phyloP scores from a whole-genome alignment of 2,888 invertebrate genomes.

The Drosophila lacicola region DNA sequence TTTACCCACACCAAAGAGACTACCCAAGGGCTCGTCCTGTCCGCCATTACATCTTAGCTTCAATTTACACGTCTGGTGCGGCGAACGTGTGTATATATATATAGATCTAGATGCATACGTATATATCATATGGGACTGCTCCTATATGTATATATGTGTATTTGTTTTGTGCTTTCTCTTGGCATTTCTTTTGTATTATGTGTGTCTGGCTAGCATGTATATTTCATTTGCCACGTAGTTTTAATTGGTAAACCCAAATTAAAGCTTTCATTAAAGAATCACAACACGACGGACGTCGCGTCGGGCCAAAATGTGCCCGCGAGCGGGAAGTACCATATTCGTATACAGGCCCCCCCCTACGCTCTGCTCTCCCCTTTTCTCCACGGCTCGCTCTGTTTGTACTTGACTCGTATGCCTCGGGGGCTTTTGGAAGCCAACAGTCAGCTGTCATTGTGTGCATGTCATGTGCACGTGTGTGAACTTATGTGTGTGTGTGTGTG shows the following conservation, averaged over 20 bases:
- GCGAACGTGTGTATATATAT: constrained; percentile 1
- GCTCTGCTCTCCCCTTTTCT: neutral
- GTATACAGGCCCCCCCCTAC: constrained; percentile 3
- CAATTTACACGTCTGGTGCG: constrained; percentile 47
- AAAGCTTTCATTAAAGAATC: constrained; percentile 81
- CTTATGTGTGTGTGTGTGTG: constrained; percentile 18
- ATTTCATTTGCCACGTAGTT: constrained; percentile 81
- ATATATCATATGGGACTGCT: neutral
- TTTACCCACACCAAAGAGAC: constrained; percentile 10
- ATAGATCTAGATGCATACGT: constrained; percentile 13
- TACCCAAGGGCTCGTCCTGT: constrained; percentile 18
- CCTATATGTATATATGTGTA: neutral
- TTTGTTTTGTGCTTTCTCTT: constrained; percentile 17
- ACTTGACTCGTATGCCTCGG: constrained; percentile 75
- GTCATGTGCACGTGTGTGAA: constrained; percentile 69
- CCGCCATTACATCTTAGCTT: constrained; percentile 42
- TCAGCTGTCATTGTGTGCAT: constrained; percentile 81
- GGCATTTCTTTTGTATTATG: constrained; percentile 52
- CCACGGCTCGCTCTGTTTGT: constrained; percentile 41
- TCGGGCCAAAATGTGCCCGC: constrained; percentile 50
- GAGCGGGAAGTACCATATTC: constrained; percentile 26
- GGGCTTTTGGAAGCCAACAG: constrained; percentile 80
- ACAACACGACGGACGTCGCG: constrained; percentile 64
- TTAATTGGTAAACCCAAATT: constrained; percentile 80
- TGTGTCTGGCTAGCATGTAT: constrained; percentile 59